These are phyloP conservation scores for Crenuchus spilurus DNA, from an alignment of 2,797 vertebrate genomes.

Conservation along the genomic window DNA sequence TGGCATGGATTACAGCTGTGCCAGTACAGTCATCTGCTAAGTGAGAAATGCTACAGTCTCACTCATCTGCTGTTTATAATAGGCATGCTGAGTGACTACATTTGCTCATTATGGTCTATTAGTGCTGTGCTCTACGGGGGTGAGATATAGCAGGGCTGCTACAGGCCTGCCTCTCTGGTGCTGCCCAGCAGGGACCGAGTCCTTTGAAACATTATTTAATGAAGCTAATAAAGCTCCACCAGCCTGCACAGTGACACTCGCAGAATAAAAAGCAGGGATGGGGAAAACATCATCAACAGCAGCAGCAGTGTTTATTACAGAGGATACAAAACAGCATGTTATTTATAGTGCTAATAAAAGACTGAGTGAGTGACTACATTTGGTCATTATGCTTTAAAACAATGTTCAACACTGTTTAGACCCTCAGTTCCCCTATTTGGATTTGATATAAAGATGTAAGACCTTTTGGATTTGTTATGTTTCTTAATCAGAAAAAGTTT, in stretches of 20 bases:
- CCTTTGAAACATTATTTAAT: not conserved
- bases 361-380: not conserved
- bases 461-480: not conserved
- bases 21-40: no score
- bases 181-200: not conserved
- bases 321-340: not conserved
- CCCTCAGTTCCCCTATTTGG: not conserved
- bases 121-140: not conserved
- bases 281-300: not conserved
- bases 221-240: constrained; percentile 4
- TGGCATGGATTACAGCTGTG: no score
- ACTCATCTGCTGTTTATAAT: no score
- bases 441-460: no score
- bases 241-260: not conserved
- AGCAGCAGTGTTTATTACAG: not conserved
- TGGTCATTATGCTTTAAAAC: not conserved
- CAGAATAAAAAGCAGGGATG: not conserved
- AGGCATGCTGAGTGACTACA: no score
- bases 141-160: not conserved
- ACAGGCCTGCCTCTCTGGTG: not conserved
- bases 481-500: no score
- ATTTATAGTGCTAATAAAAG: not conserved
- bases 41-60: no score
- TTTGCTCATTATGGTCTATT: not conserved
- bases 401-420: not conserved